Percentiles rank a stretch among this genome's conserved stretches.
Conservation (phyloP, 2,113 vertebrate genomes). For the Buteo buteo region DNA sequence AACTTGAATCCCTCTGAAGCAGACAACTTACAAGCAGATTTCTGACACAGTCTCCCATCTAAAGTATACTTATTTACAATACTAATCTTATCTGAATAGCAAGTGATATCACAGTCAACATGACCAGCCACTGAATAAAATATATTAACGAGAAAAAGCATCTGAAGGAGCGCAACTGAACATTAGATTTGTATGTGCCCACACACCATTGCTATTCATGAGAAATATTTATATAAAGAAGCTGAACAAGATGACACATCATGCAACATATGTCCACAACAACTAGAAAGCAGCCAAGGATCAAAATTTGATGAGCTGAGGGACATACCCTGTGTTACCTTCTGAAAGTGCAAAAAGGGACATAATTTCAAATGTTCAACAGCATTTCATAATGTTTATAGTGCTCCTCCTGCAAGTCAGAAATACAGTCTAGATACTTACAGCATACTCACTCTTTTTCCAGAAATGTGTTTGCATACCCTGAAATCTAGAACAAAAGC, state of each 20-base stretch:
- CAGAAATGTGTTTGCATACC: background rate
- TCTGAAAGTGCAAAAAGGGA: background rate
- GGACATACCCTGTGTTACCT: background rate
- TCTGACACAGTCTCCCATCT: background rate
- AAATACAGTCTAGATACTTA: background rate
- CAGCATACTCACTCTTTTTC: background rate
- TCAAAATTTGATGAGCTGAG: background rate
- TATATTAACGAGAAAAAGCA: background rate
- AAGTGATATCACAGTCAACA: background rate
- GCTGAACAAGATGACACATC: background rate
- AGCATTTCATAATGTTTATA: background rate
- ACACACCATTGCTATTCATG: background rate
- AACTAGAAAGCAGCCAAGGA: background rate
- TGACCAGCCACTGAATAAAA: background rate
- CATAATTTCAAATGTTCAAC: background rate
- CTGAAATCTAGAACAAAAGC: background rate
- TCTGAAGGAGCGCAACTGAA: background rate
- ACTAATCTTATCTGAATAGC: background rate
- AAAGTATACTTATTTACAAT: background rate
- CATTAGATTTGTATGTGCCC: background rate
- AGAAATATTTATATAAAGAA: background rate
- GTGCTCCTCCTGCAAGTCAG: background rate
- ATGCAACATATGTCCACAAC: background rate
- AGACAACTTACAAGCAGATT: background rate
- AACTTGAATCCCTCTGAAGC: background rate